Conservation (phyloP, 1,140 invertebrate species). For the Drosophila punjabiensis region DNA sequence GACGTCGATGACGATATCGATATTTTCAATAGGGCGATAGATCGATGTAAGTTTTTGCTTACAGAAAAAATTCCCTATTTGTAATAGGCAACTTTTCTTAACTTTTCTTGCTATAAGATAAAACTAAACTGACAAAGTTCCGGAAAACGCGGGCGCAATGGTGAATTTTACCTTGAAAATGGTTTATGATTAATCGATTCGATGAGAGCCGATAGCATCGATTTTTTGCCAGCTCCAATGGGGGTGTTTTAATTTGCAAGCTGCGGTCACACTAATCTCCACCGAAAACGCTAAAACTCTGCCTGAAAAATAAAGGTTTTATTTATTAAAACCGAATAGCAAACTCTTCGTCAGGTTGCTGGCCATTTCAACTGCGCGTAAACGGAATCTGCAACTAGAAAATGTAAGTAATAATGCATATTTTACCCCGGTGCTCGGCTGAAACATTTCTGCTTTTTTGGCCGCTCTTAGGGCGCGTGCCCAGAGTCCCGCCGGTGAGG, state of each 20-base stretch:
- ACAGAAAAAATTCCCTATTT: too few species aligned
- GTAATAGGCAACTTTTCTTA: too few species aligned
- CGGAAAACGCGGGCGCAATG: too few species aligned
- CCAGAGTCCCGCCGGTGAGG: conserved; percentile 71
- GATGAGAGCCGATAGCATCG: background rate
- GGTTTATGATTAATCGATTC: too few species aligned
- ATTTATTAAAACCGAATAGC: conserved; percentile 24
- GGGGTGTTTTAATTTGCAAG: background rate
- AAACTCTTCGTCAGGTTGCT: conserved; percentile 10
- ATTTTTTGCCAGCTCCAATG: background rate
- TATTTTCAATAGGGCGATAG: background rate
- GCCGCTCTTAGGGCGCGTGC: conserved; percentile 66
- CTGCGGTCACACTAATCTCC: conserved; percentile 18
- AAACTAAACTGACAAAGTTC: too few species aligned
- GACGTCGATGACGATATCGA: background rate
- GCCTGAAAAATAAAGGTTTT: conserved; percentile 25
- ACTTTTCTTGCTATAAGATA: too few species aligned
- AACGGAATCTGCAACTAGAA: conserved; percentile 5
- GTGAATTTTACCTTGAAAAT: background rate
- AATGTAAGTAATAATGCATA: conserved; percentile 34
- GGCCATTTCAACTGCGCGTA: background rate
- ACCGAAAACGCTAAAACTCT: conserved; percentile 42
- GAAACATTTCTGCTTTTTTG: conserved; percentile 19
- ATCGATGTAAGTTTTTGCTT: background rate
- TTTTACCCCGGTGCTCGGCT: background rate